Conservation (phyloP, 2,888 invertebrate genomes). For the Falcaria lacertinaria region DNA sequence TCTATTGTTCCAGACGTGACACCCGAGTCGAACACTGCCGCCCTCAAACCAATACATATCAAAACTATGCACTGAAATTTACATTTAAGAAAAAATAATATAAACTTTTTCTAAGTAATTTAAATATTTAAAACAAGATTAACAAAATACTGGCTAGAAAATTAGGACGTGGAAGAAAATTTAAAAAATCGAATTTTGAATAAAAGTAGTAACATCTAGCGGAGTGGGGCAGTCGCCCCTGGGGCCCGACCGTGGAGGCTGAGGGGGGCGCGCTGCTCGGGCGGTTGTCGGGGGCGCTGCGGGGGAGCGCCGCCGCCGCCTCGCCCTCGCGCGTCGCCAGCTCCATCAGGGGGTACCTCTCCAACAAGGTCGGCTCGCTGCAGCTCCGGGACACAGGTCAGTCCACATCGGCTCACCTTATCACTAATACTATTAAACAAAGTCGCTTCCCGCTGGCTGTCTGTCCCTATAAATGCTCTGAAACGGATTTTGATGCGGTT, state of each 20-base stretch:
- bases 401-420: slow-evolving; percentile 26
- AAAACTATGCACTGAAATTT: slow-evolving; percentile 63
- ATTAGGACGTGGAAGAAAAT: slow-evolving; percentile 4
- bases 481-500: too few species aligned
- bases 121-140: slow-evolving; percentile 8
- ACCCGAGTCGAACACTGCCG: slow-evolving; percentile 51
- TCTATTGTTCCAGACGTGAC: slow-evolving; percentile 63
- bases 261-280: slow-evolving; percentile 80
- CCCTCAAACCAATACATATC: slow-evolving; percentile 62
- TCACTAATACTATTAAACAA: too few species aligned
- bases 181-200: slow-evolving; percentile 9
- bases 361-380: slow-evolving; percentile 83
- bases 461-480: too few species aligned
- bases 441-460: too few species aligned
- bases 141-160: slow-evolving; percentile 8
- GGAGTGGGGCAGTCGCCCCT: slow-evolving; percentile 45
- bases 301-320: slow-evolving; percentile 84
- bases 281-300: slow-evolving; percentile 83
- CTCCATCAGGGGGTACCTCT: slow-evolving; percentile 86
- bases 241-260: slow-evolving; percentile 73
- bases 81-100: not conserved
- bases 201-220: slow-evolving; percentile 12
- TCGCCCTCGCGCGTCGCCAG: slow-evolving; percentile 85
- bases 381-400: slow-evolving; percentile 87
- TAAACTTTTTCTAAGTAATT: slow-evolving; percentile 1